Conservation (phyloP, 2,113 vertebrate genomes). For the Phocoena phocoena region DNA sequence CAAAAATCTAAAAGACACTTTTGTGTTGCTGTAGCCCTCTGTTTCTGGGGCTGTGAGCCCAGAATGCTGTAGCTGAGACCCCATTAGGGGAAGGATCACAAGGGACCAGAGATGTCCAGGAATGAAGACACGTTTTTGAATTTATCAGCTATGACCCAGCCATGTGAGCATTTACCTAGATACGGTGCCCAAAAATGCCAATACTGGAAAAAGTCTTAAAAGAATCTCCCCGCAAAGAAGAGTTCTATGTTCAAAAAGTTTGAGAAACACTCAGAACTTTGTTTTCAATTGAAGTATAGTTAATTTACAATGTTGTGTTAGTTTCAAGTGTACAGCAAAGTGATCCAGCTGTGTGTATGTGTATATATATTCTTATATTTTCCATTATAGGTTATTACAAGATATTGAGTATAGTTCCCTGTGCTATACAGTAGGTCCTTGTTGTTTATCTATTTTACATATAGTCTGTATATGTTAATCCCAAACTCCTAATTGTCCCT, state of each 20-base stretch:
- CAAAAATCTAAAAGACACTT: background rate
- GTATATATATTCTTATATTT: background rate
- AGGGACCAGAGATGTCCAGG: background rate
- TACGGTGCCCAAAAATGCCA: background rate
- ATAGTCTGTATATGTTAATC: background rate
- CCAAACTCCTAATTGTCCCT: background rate
- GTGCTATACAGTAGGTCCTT: background rate
- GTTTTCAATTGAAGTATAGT: background rate
- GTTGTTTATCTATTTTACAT: background rate
- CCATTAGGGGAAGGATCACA: background rate
- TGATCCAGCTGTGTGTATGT: background rate
- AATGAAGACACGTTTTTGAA: background rate
- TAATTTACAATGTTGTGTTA: background rate
- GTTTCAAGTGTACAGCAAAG: background rate
- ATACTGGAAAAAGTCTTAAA: background rate
- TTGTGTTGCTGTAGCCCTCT: background rate
- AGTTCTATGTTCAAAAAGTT: slow-evolving; percentile 5
- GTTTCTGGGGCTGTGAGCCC: background rate
- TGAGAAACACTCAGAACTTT: background rate
- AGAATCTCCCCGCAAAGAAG: background rate
- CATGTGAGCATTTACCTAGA: background rate
- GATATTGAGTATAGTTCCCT: background rate
- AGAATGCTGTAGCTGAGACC: background rate
- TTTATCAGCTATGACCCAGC: background rate
- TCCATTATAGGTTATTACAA: background rate